A percentile compares a stretch with the other conserved stretches of the same genome.
These are phyloP conservation scores for Larimichthys crocea DNA, from an alignment of 2,113 vertebrate genomes.

Conservation along the genomic window DNA sequence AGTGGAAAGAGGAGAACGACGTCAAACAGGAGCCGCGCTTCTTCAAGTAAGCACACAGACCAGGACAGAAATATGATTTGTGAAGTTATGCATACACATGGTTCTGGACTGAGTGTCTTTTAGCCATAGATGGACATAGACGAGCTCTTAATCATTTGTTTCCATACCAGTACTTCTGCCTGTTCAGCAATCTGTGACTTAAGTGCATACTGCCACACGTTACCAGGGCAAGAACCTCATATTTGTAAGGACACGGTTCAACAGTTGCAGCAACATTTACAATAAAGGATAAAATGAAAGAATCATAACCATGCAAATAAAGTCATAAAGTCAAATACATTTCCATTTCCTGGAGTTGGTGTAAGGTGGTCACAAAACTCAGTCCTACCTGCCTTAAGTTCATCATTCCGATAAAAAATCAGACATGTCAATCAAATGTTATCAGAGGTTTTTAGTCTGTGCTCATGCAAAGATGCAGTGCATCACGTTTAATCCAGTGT, in stretches of 20 bases:
- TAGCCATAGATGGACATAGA: too few species aligned
- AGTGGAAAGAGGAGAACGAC: conserved; percentile 94
- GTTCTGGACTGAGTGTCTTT: background rate
- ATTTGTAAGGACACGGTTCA: background rate
- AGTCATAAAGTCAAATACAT: background rate
- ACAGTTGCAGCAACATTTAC: background rate
- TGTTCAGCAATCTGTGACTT: background rate
- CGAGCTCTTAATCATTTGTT: too few species aligned
- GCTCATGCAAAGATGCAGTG: too few species aligned
- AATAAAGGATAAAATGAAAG: background rate
- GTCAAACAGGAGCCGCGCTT: conserved; percentile 93
- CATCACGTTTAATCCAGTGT: too few species aligned
- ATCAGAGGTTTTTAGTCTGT: too few species aligned
- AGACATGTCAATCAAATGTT: too few species aligned
- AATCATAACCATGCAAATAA: background rate
- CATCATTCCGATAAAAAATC: too few species aligned
- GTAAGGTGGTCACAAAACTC: too few species aligned
- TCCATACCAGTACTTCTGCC: too few species aligned
- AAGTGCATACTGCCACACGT: background rate
- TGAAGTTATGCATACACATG: background rate
- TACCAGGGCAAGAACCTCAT: too few species aligned
- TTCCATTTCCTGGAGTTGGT: too few species aligned
- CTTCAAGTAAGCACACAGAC: conserved; percentile 90
- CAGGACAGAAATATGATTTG: background rate
- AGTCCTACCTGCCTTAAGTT: too few species aligned